A percentile compares a stretch with the other conserved stretches of the same genome.
Conservation (phyloP, 2,797 vertebrate genomes). For the Furcifer pardalis region DNA sequence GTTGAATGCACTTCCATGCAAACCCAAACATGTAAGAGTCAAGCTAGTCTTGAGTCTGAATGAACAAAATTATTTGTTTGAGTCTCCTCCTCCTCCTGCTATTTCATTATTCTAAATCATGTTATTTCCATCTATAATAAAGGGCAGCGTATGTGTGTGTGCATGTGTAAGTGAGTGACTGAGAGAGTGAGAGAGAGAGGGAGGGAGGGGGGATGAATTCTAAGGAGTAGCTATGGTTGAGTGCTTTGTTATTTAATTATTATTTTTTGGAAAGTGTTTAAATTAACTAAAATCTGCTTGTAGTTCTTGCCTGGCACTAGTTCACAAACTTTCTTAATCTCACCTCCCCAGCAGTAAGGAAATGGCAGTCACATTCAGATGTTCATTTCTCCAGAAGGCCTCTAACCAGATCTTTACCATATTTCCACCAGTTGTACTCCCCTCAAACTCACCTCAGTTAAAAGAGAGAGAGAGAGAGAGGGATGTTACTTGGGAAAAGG, state of each 20-base stretch:
- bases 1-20: too few species aligned
- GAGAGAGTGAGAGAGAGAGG: not conserved
- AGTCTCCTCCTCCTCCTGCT: too few species aligned
- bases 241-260: not conserved
- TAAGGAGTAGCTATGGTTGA: not conserved
- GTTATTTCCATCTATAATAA: too few species aligned
- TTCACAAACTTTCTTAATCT: not conserved
- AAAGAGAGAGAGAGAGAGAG: not conserved
- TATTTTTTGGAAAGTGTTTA: not conserved
- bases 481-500: too few species aligned
- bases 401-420: not conserved
- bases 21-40: too few species aligned
- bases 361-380: not conserved
- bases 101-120: too few species aligned
- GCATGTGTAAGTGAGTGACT: not conserved
- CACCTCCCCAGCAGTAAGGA: not conserved
- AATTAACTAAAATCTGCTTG: not conserved
- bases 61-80: too few species aligned
- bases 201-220: not conserved
- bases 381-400: not conserved
- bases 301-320: not conserved
- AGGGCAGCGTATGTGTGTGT: too few species aligned
- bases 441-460: not conserved
- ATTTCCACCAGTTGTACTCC: not conserved
- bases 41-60: too few species aligned